Conservation (phyloP, 2,888 invertebrate species). For the Phalangium opilio region DNA sequence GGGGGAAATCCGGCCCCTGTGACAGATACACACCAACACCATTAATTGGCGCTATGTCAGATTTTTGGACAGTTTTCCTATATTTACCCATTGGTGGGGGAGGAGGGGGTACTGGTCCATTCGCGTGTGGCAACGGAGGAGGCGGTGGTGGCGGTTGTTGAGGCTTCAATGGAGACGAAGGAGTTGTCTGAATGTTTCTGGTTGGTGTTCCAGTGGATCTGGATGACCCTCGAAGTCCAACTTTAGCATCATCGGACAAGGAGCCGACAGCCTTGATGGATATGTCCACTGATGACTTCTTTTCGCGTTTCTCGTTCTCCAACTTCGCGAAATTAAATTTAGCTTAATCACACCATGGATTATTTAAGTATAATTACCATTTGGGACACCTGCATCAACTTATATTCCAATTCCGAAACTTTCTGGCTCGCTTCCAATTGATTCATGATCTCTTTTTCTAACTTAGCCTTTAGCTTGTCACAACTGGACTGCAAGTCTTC, state of each 20-base stretch:
- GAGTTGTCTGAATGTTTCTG: constrained; percentile 10
- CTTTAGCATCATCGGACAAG: constrained; percentile 85
- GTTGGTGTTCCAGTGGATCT: constrained; percentile 14
- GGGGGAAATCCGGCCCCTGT: constrained; percentile 7
- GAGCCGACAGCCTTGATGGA: constrained; percentile 41
- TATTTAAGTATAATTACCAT: constrained; percentile 36
- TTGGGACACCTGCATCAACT: constrained; percentile 47
- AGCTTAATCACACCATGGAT: not conserved
- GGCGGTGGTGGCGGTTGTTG: constrained; percentile 23
- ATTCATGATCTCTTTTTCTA: constrained; percentile 74
- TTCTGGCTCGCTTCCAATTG: constrained; percentile 73
- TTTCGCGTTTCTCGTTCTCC: too few relatives aligned
- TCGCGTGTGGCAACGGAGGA: constrained; percentile 24
- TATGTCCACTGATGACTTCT: too few relatives aligned
- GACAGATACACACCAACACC: too few relatives aligned
- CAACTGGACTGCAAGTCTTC: constrained; percentile 77
- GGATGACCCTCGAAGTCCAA: constrained; percentile 25
- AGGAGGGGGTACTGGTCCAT: constrained; percentile 38
- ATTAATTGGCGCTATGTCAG: too few relatives aligned
- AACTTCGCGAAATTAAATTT: too few relatives aligned
- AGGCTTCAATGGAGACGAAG: constrained; percentile 10
- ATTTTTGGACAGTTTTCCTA: too few relatives aligned
- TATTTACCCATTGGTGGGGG: constrained; percentile 34
- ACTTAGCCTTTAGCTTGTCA: constrained; percentile 60
- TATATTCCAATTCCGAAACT: constrained; percentile 45